phyloP scores from a whole-genome alignment of 1,140 invertebrate genomes.

The Asobara japonica region DNA sequence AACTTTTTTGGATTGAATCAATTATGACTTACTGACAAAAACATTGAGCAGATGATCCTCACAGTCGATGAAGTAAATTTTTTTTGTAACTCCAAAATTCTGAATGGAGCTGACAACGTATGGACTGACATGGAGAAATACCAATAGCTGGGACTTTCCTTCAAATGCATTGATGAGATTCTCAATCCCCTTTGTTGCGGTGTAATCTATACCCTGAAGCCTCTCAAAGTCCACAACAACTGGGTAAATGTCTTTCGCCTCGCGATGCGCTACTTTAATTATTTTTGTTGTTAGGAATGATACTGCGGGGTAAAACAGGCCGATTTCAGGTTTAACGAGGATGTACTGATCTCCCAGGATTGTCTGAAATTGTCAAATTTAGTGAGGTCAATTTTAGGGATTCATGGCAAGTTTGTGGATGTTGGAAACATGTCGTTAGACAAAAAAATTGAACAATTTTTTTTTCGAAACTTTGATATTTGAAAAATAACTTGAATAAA shows the following conservation, averaged over 20 bases:
- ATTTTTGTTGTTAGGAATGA: constrained; percentile 69
- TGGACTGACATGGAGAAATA: constrained; percentile 55
- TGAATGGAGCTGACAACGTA: constrained; percentile 42
- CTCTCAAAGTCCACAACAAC: constrained; percentile 71
- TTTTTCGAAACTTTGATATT: no score
- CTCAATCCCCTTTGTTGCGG: constrained; percentile 68
- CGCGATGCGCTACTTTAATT: constrained; percentile 57
- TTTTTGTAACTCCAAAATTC: constrained; percentile 40
- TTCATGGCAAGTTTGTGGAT: no score
- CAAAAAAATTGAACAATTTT: constrained; percentile 15
- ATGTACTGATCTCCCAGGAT: constrained; percentile 63
- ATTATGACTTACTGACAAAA: constrained; percentile 32
- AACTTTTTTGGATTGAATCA: no score
- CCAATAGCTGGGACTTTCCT: constrained; percentile 50
- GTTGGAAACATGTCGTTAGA: no score
- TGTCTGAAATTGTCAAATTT: constrained; percentile 49
- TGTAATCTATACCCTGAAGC: constrained; percentile 73
- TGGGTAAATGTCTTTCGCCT: constrained; percentile 59
- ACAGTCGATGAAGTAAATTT: constrained; percentile 48
- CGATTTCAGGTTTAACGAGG: constrained; percentile 70
- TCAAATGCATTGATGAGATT: constrained; percentile 52
- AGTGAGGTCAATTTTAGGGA: no score
- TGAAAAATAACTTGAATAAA: no score
- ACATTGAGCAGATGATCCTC: constrained; percentile 44
- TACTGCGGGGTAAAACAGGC: constrained; percentile 74